Evolutionary conservation across 2,888 invertebrate species (phyloP).

Genomic region (Aphrophora alni): DNA sequence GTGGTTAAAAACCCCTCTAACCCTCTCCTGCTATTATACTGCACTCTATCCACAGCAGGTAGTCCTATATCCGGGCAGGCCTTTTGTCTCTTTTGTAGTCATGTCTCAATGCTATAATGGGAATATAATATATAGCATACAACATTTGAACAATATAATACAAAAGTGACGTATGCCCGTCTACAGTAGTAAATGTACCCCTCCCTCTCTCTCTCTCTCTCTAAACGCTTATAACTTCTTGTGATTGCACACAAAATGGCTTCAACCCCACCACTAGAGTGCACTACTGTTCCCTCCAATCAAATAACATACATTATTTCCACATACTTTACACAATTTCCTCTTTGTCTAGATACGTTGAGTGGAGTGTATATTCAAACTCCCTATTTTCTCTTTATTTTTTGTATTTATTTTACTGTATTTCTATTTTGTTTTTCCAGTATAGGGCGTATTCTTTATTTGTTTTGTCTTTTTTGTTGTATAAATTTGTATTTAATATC

Average conservation of each 20-base stretch:
- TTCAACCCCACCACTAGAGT: neutral
- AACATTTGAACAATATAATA: constrained; percentile 2
- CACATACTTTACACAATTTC: neutral
- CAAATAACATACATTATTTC: constrained; percentile 9
- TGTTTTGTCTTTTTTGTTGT: too few species aligned
- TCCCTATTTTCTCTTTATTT: neutral
- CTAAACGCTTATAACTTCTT: neutral
- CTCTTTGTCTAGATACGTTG: neutral
- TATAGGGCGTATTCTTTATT: too few species aligned
- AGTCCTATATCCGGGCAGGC: neutral
- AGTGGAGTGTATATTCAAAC: neutral
- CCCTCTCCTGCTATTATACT: neutral
- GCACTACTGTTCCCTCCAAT: neutral
- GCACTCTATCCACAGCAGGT: neutral
- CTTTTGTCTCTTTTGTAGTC: neutral
- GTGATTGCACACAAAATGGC: neutral
- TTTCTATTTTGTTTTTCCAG: neutral
- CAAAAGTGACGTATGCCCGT: neutral
- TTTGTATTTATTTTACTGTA: neutral
- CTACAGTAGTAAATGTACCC: neutral
- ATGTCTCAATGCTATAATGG: neutral
- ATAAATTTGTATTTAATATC: too few species aligned
- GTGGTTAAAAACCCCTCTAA: neutral
- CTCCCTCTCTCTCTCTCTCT: neutral
- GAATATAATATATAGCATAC: constrained; percentile 9